Base-by-base conservation (phyloP, 2,113 vertebrate species). In the Galeopterus variegatus region DNA sequence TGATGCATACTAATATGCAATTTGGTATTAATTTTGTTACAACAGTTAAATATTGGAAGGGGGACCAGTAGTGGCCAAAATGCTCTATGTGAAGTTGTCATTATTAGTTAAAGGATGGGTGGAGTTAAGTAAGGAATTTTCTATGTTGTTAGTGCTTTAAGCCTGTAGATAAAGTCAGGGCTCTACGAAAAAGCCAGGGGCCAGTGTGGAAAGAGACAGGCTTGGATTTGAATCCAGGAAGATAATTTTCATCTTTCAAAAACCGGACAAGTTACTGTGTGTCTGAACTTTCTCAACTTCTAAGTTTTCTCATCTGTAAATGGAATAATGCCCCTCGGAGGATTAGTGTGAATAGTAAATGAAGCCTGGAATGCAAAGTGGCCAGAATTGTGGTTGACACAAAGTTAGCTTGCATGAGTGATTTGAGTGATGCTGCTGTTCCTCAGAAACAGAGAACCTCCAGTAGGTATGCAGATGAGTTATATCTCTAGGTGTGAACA, bases 261-360 rank as follows among this genome's bases (percentile, higher is more conserved):
- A 86, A 48, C 70, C 79, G 84, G 6, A 69, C 19, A 13, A 36
- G 15, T 92, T 88, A 18, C 41, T 54, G 1, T 31, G 54, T 28
- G 81, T 88, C 41, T 90, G 21, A 93, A 72, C 77, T 86, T 93
- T 85, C 52, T 77, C 48, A 88, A 33, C 54, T 81, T 93, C n/a
- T 81, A 12, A 73, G 62, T 92, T 79, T 69, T 92, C 28, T 70
- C 28, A 48, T 84, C 62, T 90, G 77, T 89, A 54, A 80, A 69
- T 93, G 52, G 31, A 33, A 24, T 90, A 60, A n/a, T 81, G 41
- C 3, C 11, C 3, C 31, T 73, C 23, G n/a, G 52, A 85, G 52
- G 50, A 24, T 64, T 91, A 69, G n/a, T 83, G 14, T 95, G 69
- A 82, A 73, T 58, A 87, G 28, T 89, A 65, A 87, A 54, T 41